phyloP scores from a whole-genome alignment of 2,113 vertebrate genomes.

The Jacana jacana region DNA sequence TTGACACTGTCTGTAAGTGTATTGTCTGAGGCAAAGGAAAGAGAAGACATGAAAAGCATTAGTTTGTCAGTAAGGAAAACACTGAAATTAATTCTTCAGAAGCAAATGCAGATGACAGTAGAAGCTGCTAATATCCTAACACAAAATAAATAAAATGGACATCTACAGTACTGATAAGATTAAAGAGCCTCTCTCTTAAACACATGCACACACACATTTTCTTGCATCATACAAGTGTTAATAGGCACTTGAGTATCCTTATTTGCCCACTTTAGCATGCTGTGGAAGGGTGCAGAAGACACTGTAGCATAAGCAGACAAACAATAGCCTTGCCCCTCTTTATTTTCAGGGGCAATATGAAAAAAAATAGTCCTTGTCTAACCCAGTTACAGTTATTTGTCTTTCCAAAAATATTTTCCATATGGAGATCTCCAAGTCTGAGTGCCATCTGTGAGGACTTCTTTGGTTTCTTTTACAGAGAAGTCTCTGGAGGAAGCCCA shows the following conservation, averaged over 20 bases:
- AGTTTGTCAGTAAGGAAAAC: neutral
- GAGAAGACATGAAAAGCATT: neutral
- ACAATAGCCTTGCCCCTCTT: slow-evolving; percentile 35
- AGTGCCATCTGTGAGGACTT: slow-evolving; percentile 62
- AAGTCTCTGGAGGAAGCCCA: slow-evolving; percentile 46
- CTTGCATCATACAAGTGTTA: neutral
- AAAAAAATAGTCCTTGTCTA: slow-evolving; percentile 41
- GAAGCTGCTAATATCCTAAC: neutral
- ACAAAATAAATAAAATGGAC: neutral
- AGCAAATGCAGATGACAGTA: neutral
- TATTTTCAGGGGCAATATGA: slow-evolving; percentile 45
- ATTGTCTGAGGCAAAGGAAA: neutral
- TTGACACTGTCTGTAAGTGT: neutral
- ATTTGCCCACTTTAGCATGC: neutral
- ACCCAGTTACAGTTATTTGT: slow-evolving; percentile 53
- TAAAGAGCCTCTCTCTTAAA: neutral
- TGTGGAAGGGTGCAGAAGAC: neutral
- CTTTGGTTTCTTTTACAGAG: slow-evolving; percentile 51
- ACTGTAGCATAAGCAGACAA: neutral
- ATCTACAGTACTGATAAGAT: neutral
- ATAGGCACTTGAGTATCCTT: neutral
- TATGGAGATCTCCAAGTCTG: slow-evolving; percentile 50
- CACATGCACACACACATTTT: neutral
- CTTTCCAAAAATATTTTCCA: slow-evolving; percentile 67
- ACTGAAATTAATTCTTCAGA: neutral